Evolutionary conservation across 1,140 invertebrate species (phyloP), one percentile per base, ranked within the genome.

Genomic region (Pogonomyrmex californicus): DNA sequence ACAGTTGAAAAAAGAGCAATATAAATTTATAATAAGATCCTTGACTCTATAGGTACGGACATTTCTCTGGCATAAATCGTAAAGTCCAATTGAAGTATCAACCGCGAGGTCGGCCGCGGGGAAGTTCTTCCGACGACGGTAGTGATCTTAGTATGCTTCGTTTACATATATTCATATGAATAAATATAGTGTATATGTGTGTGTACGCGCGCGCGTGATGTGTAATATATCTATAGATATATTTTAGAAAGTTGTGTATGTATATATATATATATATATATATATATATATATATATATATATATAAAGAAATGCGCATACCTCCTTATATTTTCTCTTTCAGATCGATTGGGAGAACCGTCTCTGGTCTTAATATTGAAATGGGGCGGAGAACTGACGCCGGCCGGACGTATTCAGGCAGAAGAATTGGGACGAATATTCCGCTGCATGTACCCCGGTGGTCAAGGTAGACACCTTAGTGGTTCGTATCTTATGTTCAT

Each of bases 11-110:
- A 44, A 60, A n/a, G 30, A 5, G n/a, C 12, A 9, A 51, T 89
- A 86, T 89, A 86, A 82, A 54, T 44, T 82, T 56, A 4, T 58
- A 49, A 78, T 81, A 60, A 91, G 87, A 73, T 51, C 10, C 14
- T 85, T 49, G 33, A 65, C 23, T 78, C 30, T 68, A 0, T 62
- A 99, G 98, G 98, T 99, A 99, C 95, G 99, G 99, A 0, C 99
- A 99, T 96, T 99, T 99, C 96, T 99, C 99, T 58, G 99, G 99
- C 23, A 99, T 99, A 88, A 99, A 99, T 96, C 97, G 99, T 66
- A 99, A 99, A 96, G 99, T 99, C 56, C 99, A 99, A 96, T 97
- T 99, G 96, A 99, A 99, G 95, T 99, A 99, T 95, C 99, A 99
- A 95, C 99, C 99, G 4, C 97, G 98, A 92, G 99, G 99, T 2